A percentile compares a stretch with the other conserved stretches of the same genome.
Conservation (phyloP, 1,140 invertebrate genomes). For the Aphaenogaster rudis region DNA sequence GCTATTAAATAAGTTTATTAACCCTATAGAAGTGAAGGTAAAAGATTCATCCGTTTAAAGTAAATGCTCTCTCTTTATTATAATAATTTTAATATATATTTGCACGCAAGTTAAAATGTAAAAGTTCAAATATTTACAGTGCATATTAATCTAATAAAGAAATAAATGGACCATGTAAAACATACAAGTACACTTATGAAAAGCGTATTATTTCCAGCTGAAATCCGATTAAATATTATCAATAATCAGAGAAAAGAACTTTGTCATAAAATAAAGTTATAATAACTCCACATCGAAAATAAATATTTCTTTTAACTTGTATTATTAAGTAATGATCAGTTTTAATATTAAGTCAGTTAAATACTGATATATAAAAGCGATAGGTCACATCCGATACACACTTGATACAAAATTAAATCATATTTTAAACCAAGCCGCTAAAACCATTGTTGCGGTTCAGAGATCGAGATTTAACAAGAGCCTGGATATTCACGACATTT, state of each 20-base stretch:
- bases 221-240: constrained; percentile 32
- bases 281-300: neutral
- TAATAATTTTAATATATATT: constrained; percentile 16
- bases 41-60: neutral
- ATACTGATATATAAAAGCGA: neutral
- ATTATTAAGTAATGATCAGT: neutral
- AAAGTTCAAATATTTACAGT: neutral
- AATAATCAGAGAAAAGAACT: neutral
- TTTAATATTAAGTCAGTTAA: constrained; percentile 16
- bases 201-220: neutral
- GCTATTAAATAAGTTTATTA: neutral
- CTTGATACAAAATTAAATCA: neutral
- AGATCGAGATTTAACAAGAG: constrained; percentile 13
- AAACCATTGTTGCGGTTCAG: neutral
- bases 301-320: constrained; percentile 5
- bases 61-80: neutral
- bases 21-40: neutral
- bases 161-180: neutral
- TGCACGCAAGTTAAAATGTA: neutral
- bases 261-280: constrained; percentile 5
- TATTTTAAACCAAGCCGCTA: neutral
- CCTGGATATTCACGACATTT: constrained; percentile 11
- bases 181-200: neutral
- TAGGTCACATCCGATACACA: neutral
- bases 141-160: neutral